Evolutionary conservation across 2,113 vertebrate species (phyloP).

Genomic region (Pan paniscus): DNA sequence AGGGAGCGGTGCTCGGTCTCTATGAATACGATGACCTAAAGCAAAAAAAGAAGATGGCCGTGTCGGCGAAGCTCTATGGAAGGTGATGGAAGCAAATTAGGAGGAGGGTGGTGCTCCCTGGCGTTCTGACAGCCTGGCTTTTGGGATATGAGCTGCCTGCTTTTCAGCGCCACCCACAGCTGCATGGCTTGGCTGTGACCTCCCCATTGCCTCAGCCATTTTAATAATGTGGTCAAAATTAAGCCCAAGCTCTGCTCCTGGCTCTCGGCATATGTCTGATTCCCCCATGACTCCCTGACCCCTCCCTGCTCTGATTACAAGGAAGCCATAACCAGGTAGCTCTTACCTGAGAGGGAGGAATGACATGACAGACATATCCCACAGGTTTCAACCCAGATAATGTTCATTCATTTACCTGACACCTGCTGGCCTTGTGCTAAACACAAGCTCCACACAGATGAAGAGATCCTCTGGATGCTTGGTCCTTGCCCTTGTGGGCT

Average conservation of each 20-base stretch:
- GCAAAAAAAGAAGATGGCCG: constrained; percentile 91
- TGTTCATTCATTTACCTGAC: neutral
- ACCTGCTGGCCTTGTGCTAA: neutral
- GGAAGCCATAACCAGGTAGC: neutral
- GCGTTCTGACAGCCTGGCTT: neutral
- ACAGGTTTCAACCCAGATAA: neutral
- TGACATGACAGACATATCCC: neutral
- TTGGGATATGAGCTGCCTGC: neutral
- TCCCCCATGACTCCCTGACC: neutral
- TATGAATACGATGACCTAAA: constrained; percentile 95
- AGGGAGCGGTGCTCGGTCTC: constrained; percentile 93
- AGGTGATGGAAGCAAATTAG: constrained; percentile 84
- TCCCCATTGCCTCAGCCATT: accelerated
- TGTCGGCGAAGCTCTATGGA: constrained; percentile 88
- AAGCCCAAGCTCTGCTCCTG: neutral
- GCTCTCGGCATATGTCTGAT: accelerated
- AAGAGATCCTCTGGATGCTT: neutral
- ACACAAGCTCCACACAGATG: neutral
- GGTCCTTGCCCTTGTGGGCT: neutral
- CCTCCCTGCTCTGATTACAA: neutral
- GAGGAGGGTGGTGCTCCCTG: neutral
- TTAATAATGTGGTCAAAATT: neutral
- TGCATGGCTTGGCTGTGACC: accelerated
- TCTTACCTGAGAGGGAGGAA: neutral
- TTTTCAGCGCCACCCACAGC: accelerated